Evolutionary conservation across 2,797 vertebrate species (phyloP).

Genomic region (Leucoraja ocellata): DNA sequence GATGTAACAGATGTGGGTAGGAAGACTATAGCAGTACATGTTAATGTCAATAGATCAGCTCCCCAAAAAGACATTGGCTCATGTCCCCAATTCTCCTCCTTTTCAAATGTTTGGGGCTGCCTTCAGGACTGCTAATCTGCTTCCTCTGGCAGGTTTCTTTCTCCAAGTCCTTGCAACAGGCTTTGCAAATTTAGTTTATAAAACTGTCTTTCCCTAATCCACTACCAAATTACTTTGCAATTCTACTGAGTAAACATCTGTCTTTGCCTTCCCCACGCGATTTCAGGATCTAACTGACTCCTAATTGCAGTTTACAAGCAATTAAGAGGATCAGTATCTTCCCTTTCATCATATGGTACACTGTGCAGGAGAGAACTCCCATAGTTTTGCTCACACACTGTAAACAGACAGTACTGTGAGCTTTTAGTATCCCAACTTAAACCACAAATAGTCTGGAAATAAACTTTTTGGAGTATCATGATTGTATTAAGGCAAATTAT

Average conservation of each 20-base stretch:
- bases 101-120: no score
- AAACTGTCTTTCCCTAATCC: background rate
- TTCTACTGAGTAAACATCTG: constrained; percentile 22
- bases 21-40: background rate
- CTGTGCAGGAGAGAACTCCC: constrained; percentile 10
- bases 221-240: constrained; percentile 13
- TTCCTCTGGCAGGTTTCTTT: background rate
- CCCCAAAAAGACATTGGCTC: background rate
- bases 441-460: background rate
- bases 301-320: constrained; percentile 29
- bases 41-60: background rate
- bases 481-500: background rate
- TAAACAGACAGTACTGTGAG: background rate
- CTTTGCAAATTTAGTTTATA: constrained; percentile 15
- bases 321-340: constrained; percentile 33
- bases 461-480: background rate
- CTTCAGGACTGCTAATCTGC: background rate
- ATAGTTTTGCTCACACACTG: background rate
- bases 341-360: constrained; percentile 25
- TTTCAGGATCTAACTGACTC: constrained; percentile 29
- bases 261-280: background rate
- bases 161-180: background rate
- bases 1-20: no score
- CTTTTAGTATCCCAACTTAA: background rate
- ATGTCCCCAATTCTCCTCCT: background rate